These are phyloP conservation scores for Gallirallus australis DNA, from an alignment of 2,797 vertebrate genomes.

Conservation along the genomic window DNA sequence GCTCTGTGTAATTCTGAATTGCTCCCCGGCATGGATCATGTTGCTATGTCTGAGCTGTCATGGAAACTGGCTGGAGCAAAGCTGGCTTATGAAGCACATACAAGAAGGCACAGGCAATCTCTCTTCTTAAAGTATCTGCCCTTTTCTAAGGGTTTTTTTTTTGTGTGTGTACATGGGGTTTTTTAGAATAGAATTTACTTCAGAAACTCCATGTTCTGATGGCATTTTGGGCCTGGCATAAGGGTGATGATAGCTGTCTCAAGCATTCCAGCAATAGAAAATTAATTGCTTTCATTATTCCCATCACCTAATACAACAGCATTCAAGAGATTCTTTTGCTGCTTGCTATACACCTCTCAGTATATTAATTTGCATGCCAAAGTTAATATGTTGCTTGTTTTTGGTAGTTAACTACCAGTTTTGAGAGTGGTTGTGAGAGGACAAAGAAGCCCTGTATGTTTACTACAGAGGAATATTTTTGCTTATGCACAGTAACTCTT, in stretches of 20 bases:
- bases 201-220: not conserved
- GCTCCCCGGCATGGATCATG: not conserved
- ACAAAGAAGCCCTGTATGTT: not conserved
- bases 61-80: slow-evolving; percentile 43
- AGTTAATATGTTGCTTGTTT: not conserved
- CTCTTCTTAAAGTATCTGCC: not conserved
- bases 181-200: not conserved
- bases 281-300: not conserved
- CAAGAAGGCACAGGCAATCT: not conserved
- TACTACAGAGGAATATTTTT: not conserved
- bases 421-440: not conserved
- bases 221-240: not conserved
- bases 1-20: not conserved
- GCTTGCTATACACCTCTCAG: not conserved
- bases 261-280: not conserved
- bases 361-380: not conserved
- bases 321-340: slow-evolving; percentile 1
- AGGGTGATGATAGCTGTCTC: not conserved
- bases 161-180: no score
- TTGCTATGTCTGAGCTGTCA: slow-evolving; percentile 36
- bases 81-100: not conserved
- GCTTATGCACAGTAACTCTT: not conserved
- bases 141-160: not conserved
- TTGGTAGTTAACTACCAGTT: slow-evolving; percentile 11
- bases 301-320: not conserved